phyloP scores from a whole-genome alignment of 1,140 invertebrate species.

The Penaeus japonicus region DNA sequence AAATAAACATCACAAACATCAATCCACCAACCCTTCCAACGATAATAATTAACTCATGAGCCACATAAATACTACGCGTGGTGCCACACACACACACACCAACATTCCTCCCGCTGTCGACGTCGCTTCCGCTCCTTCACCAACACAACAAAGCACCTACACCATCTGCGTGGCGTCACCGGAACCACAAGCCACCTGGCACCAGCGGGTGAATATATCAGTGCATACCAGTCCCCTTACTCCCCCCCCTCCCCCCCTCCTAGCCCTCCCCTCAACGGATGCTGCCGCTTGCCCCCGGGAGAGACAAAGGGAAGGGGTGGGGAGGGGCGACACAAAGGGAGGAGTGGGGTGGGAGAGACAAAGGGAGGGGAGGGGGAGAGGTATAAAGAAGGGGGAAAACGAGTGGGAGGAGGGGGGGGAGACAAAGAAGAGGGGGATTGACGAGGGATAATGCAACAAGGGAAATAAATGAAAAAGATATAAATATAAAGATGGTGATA shows the following conservation, averaged over 20 bases:
- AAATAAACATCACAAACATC: neutral
- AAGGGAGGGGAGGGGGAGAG: neutral
- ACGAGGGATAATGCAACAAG: no score
- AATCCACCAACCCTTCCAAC: neutral
- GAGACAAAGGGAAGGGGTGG: neutral
- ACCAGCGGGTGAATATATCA: slow-evolving; percentile 1
- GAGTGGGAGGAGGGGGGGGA: neutral
- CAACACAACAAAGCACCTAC: neutral
- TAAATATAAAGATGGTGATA: no score
- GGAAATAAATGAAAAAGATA: no score
- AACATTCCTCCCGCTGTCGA: slow-evolving; percentile 17
- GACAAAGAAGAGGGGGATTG: no score
- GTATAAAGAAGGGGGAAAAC: neutral
- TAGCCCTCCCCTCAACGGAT: neutral
- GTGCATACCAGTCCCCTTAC: neutral
- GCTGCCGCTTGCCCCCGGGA: neutral
- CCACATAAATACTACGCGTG: neutral
- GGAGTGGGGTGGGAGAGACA: neutral
- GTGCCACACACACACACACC: neutral
- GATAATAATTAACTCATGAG: no score
- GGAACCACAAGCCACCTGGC: slow-evolving; percentile 17
- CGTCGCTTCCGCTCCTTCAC: neutral
- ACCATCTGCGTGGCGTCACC: slow-evolving; percentile 30
- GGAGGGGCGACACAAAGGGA: neutral
- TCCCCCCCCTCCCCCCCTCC: neutral